phyloP scores from a whole-genome alignment of 2,888 invertebrate species.

The Lasioglossum lativentre region DNA sequence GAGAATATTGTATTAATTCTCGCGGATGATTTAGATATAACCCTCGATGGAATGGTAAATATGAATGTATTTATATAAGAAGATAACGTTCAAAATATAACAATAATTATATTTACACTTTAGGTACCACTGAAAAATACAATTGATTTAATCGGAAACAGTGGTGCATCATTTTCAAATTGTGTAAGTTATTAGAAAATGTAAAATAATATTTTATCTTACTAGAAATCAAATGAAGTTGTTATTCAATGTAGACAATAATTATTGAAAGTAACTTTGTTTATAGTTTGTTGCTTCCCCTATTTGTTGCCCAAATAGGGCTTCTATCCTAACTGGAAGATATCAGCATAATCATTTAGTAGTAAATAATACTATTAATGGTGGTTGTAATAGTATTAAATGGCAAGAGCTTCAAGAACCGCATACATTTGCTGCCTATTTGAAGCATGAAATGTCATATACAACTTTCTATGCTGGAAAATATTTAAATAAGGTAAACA shows the following conservation, averaged over 20 bases:
- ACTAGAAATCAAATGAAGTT: conserved; percentile 7
- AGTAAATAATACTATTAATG: conserved; percentile 91
- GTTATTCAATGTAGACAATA: not conserved
- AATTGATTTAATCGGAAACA: conserved; percentile 86
- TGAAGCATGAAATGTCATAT: conserved; percentile 89
- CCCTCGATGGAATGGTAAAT: conserved; percentile 91
- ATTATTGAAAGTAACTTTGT: not conserved
- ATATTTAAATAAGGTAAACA: conserved; percentile 93
- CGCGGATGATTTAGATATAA: conserved; percentile 94
- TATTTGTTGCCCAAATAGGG: conserved; percentile 96
- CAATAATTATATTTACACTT: conserved; percentile 53
- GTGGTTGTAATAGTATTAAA: conserved; percentile 90
- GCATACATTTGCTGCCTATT: conserved; percentile 88
- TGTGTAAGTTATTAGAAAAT: conserved; percentile 87
- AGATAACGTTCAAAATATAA: conserved; percentile 59
- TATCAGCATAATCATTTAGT: conserved; percentile 94
- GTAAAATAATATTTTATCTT: conserved; percentile 10
- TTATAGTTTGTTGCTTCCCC: conserved; percentile 93
- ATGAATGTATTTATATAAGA: conserved; percentile 58
- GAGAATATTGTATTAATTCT: conserved; percentile 91
- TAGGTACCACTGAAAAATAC: conserved; percentile 90
- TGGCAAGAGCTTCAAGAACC: conserved; percentile 90
- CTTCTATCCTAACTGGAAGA: conserved; percentile 93
- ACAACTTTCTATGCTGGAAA: conserved; percentile 97
- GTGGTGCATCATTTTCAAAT: conserved; percentile 90